phyloP scores from a whole-genome alignment of 2,113 vertebrate species.

The Falco punctatus region DNA sequence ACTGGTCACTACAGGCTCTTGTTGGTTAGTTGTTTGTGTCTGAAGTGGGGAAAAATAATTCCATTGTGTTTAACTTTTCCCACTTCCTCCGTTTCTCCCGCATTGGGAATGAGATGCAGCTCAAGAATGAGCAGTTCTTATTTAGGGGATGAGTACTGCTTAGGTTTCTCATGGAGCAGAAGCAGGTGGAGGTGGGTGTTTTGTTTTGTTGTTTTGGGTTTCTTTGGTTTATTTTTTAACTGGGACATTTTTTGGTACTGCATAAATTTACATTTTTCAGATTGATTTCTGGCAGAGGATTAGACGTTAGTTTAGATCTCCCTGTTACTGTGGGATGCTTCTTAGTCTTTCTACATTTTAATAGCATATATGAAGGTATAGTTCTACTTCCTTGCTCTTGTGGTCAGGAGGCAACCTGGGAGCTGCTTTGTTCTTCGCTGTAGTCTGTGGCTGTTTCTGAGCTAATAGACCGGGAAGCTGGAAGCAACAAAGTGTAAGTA shows the following conservation, averaged over 20 bases:
- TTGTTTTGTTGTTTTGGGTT: not conserved
- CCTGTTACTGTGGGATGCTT: not conserved
- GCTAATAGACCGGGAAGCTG: not conserved
- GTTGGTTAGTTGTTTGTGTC: not conserved
- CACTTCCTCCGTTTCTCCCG: not conserved
- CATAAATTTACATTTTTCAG: not conserved
- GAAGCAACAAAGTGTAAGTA: not conserved
- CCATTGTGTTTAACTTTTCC: not conserved
- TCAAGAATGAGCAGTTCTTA: not conserved
- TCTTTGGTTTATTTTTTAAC: not conserved
- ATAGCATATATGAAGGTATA: not conserved
- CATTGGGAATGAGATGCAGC: not conserved
- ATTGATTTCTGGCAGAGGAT: not conserved
- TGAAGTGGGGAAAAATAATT: not conserved
- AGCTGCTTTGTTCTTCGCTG: not conserved
- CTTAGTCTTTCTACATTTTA: not conserved
- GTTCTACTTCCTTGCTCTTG: not conserved
- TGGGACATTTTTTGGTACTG: not conserved
- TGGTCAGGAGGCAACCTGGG: not conserved
- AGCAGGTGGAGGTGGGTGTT: not conserved
- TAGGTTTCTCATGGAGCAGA: not conserved
- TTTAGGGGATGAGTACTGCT: not conserved
- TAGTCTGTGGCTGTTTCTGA: not conserved
- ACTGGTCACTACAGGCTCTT: not conserved
- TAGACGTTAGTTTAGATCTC: not conserved